These are phyloP conservation scores for Lamprologus ornatipinnis DNA, from an alignment of 2,113 vertebrate genomes.

Conservation along the genomic window DNA sequence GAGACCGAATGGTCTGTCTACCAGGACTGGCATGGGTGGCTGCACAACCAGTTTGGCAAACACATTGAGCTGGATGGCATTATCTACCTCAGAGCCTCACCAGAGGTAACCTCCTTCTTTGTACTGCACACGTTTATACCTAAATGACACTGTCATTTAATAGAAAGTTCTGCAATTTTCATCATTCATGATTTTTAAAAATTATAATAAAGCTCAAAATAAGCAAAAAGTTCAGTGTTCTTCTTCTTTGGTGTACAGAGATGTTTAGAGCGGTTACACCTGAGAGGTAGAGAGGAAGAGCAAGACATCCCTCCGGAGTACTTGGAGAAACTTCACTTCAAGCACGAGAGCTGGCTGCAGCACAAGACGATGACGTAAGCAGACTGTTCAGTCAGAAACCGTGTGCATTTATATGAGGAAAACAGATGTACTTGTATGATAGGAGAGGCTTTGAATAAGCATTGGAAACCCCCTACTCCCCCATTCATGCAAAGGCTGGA, in stretches of 20 bases:
- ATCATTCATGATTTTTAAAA: background rate
- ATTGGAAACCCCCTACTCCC: background rate
- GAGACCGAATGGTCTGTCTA: conserved; percentile 93
- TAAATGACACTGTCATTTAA: accelerated
- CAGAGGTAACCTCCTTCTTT: conserved; percentile 71
- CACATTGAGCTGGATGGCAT: conserved; percentile 85
- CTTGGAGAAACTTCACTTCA: conserved; percentile 90
- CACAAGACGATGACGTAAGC: conserved; percentile 82
- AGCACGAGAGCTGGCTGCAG: conserved; percentile 93
- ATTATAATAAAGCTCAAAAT: background rate
- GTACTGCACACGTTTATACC: background rate
- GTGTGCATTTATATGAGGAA: background rate
- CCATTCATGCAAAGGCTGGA: background rate
- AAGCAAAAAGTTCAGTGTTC: background rate
- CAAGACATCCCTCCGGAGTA: conserved; percentile 91
- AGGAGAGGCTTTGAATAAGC: background rate
- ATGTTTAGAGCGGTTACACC: conserved; percentile 82
- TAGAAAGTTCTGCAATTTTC: background rate
- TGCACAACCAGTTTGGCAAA: conserved; percentile 83
- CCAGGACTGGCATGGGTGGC: conserved; percentile 94
- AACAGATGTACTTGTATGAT: background rate
- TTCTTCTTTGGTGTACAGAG: conserved; percentile 60
- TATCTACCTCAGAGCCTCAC: conserved; percentile 87
- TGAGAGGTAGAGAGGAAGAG: conserved; percentile 86
- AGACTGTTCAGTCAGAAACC: background rate